These are phyloP conservation scores for Aphrophora alni DNA, from an alignment of 2,888 invertebrate genomes.

Conservation along the genomic window DNA sequence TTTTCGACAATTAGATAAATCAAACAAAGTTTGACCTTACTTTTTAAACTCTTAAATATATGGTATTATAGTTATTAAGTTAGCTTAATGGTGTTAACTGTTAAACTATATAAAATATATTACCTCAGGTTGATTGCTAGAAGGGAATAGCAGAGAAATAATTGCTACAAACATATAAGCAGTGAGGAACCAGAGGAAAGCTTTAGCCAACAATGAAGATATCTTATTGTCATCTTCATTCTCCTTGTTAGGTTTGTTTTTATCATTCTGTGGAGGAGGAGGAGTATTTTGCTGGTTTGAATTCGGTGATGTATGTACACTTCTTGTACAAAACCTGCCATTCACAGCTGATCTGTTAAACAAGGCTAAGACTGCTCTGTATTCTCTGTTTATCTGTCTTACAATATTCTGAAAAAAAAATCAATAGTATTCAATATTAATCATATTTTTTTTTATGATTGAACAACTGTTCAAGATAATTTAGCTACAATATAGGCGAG, in stretches of 20 bases:
- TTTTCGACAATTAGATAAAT: too few species aligned
- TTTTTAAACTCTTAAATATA: too few species aligned
- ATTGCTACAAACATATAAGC: slow-evolving; percentile 77
- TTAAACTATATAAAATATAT: slow-evolving; percentile 41
- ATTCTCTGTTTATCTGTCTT: slow-evolving; percentile 22
- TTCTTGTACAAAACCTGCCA: neutral
- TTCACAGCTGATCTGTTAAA: slow-evolving; percentile 13
- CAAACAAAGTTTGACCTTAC: too few species aligned
- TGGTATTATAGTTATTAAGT: too few species aligned
- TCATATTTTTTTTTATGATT: too few species aligned
- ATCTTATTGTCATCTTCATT: slow-evolving; percentile 72
- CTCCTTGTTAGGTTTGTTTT: slow-evolving; percentile 55
- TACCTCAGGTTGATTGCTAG: slow-evolving; percentile 76
- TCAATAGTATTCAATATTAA: too few species aligned
- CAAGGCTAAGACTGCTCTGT: slow-evolving; percentile 16
- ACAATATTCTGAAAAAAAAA: neutral
- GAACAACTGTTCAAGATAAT: too few species aligned
- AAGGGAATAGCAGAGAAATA: slow-evolving; percentile 73
- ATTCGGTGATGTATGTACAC: slow-evolving; percentile 36
- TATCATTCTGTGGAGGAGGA: slow-evolving; percentile 37
- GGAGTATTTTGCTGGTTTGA: neutral
- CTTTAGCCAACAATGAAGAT: slow-evolving; percentile 75
- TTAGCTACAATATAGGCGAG: too few species aligned
- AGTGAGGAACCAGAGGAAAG: slow-evolving; percentile 79
- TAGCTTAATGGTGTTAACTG: too few species aligned